Evolutionary conservation across 2,797 vertebrate species (phyloP).

Genomic region (Adelosebastes latens): DNA sequence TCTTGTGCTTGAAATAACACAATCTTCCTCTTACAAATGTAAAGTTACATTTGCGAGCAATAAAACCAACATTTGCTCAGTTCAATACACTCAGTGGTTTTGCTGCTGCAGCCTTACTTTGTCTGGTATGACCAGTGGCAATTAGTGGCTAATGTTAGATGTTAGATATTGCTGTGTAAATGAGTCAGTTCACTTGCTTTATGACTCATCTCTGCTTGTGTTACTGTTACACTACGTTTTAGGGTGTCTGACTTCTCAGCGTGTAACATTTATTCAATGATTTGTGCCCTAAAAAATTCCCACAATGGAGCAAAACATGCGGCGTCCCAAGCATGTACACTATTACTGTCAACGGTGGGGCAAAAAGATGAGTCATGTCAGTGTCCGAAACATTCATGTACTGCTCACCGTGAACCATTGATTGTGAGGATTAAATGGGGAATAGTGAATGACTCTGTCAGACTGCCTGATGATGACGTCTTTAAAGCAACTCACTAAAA

Average conservation of each 20-base stretch:
- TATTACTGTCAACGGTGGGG: not conserved
- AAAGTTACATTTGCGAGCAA: not conserved
- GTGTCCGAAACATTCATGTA: not conserved
- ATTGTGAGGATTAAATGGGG: not conserved
- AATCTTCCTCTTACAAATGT: not conserved
- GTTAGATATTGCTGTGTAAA: not conserved
- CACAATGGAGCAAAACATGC: not conserved
- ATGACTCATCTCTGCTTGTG: not conserved
- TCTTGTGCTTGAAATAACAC: not conserved
- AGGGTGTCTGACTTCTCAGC: not conserved
- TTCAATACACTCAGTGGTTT: not conserved
- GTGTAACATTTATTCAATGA: not conserved
- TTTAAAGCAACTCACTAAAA: not conserved
- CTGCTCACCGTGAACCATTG: not conserved
- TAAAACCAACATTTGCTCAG: not conserved
- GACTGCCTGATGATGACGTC: not conserved
- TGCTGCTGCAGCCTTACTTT: not conserved
- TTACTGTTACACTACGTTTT: not conserved
- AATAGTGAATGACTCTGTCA: not conserved
- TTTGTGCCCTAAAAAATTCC: not conserved
- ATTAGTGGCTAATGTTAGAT: not conserved
- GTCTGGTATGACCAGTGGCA: not conserved
- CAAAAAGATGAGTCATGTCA: not conserved
- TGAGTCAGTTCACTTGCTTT: not conserved
- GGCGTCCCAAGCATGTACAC: not conserved